Conservation (phyloP, 2,797 vertebrate species). For the Pelodytes ibericus region DNA sequence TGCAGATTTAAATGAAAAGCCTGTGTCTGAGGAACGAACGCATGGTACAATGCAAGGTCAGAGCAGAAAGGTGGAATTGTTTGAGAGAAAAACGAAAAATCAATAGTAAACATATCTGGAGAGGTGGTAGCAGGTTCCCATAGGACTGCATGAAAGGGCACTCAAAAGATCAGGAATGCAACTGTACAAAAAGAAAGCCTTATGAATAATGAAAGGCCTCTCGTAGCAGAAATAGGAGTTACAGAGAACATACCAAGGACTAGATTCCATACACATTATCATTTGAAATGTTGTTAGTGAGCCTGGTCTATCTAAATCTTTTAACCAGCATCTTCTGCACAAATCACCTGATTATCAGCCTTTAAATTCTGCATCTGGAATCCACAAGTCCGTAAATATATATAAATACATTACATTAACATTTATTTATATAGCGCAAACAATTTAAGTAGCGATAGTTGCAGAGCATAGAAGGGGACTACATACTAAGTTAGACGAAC, state of each 20-base stretch:
- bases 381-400: too few relatives aligned
- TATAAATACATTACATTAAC: too few relatives aligned
- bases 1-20: not conserved
- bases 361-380: not conserved
- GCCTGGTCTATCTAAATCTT: not conserved
- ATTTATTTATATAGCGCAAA: too few relatives aligned
- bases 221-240: not conserved
- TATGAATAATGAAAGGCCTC: not conserved
- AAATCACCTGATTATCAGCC: not conserved
- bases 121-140: not conserved
- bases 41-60: not conserved
- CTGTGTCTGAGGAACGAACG: not conserved
- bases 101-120: constrained; percentile 13
- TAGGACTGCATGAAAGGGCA: not conserved
- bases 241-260: not conserved
- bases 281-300: too few relatives aligned
- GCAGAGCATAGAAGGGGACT: too few relatives aligned
- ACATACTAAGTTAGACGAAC: too few relatives aligned
- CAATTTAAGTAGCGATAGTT: too few relatives aligned
- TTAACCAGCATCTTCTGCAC: not conserved
- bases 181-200: not conserved
- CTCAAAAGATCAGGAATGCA: not conserved
- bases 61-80: not conserved
- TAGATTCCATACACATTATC: not conserved
- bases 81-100: constrained; percentile 1